phyloP scores from a whole-genome alignment of 2,888 invertebrate species.

The Drosophila limbata region DNA sequence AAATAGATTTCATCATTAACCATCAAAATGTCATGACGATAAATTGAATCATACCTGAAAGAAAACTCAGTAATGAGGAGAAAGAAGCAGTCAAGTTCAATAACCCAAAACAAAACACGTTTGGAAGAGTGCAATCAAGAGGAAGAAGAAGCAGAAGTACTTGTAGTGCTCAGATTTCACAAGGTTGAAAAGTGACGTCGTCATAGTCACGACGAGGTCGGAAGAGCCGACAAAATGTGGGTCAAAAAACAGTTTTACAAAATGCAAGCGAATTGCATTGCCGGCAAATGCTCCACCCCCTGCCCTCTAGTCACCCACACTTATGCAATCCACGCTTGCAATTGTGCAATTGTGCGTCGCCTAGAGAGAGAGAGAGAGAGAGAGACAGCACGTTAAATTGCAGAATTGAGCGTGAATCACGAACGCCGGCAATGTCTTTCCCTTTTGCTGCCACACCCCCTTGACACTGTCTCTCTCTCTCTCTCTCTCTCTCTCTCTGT shows the following conservation, averaged over 20 bases:
- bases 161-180: no score
- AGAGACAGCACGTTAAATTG: background rate
- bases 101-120: no score
- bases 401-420: conserved; percentile 44
- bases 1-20: conserved; percentile 17
- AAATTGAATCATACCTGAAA: conserved; percentile 5
- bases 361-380: background rate
- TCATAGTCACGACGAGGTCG: no score
- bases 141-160: no score
- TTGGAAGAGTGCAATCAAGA: no score
- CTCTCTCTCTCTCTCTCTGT: background rate
- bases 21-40: background rate
- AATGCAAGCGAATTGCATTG: conserved; percentile 33
- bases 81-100: no score
- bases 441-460: background rate
- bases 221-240: no score
- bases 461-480: background rate
- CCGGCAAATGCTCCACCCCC: conserved; percentile 8
- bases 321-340: conserved; percentile 5
- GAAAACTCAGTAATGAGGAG: conserved; percentile 11
- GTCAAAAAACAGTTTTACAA: conserved; percentile 52
- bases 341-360: conserved; percentile 42
- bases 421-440: conserved; percentile 24
- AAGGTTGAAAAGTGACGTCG: no score
- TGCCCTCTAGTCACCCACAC: no score